Base-by-base conservation (phyloP, 2,113 vertebrate species). In the Neogale vison region DNA sequence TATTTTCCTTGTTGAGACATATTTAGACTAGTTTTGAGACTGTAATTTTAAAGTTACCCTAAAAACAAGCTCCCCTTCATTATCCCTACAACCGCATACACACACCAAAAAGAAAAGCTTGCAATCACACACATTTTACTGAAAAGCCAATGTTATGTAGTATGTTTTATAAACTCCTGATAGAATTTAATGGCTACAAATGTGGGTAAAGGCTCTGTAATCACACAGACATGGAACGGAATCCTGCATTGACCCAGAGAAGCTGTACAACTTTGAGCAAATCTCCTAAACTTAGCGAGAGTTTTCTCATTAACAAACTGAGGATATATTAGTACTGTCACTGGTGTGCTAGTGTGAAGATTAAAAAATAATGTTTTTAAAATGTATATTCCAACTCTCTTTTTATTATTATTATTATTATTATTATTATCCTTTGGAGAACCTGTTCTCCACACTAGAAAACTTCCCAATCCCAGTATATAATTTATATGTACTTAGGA, bases 1-100 rank as follows among this genome's bases (percentile, higher is more conserved):
- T 90, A 57, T 96, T 81, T 96, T 89, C 42, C 15, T 14, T 84
- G 61, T 52, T 91, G 76, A 93, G 69, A 34, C 6, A 86, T 42
- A 90, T 47, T 93, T 88, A 83, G 47, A 77, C 50, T 85, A 83
- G 47, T n/a, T 69, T 69, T 63, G 59, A 80, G 95, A 76, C 5
- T 8, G 47, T 42, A 36, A 65, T 69, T 15, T 89, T 91, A 93
- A 87, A 93, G 4, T 88, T 85, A 59, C 24, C 12, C n/a, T 83
- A 52, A 82, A 95, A 83, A 72, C 42, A 82, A 84, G 13, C 21
- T 52, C n/a, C 5, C 17, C 18, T 95, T 7, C 11, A 23, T 52
- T n/a, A 3, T 8, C 18, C 14, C 11, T 4, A 4, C 23, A 61
- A 50, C 47, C 3, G 21, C 12, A 21, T 31, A 45, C 21, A 14